These are phyloP conservation scores for Oppia nitens DNA, from an alignment of 1,140 invertebrate species.

Conservation along the genomic window DNA sequence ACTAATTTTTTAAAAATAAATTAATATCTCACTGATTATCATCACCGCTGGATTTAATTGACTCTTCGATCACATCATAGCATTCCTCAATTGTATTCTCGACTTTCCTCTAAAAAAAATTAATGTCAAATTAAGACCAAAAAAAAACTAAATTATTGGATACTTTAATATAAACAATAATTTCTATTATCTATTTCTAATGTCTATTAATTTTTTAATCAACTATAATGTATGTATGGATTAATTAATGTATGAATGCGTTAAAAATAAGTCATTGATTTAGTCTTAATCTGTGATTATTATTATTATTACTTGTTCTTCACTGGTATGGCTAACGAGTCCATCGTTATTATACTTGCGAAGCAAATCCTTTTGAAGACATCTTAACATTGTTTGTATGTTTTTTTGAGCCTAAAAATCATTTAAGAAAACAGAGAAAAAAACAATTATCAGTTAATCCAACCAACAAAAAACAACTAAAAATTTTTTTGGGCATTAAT, in stretches of 20 bases:
- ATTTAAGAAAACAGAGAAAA: not conserved
- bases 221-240: not conserved
- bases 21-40: constrained; percentile 17
- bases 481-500: not conserved
- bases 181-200: too few relatives aligned
- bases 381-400: not conserved
- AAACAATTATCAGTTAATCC: not conserved
- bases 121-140: too few relatives aligned
- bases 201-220: constrained; percentile 17
- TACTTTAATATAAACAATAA: too few relatives aligned
- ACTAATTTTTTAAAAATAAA: not conserved
- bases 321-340: constrained; percentile 25
- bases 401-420: not conserved
- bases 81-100: constrained; percentile 44
- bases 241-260: not conserved
- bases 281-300: too few relatives aligned
- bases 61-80: constrained; percentile 40
- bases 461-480: not conserved
- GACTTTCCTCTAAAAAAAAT: constrained; percentile 41
- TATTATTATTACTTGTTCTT: constrained; percentile 27
- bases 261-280: too few relatives aligned
- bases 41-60: constrained; percentile 33
- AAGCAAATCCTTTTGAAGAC: not conserved
- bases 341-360: constrained; percentile 25
- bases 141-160: too few relatives aligned